Base-by-base conservation (phyloP, 2,888 invertebrate species). In the Elysia crispata region DNA sequence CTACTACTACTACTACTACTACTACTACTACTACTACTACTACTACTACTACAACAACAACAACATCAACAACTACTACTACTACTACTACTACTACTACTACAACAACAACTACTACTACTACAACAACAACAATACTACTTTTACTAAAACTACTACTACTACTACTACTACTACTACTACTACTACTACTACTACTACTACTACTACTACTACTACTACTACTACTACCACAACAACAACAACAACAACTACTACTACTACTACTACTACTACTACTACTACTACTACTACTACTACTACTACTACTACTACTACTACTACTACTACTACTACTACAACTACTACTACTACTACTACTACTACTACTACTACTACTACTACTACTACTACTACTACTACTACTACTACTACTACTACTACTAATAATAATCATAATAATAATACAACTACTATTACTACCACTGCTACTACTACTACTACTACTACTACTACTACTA, bases 1-100 rank as follows among this genome's bases (percentile, higher is more conserved):
- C 54, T 54, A 54, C 54, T 54, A 54, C 54, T 54, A 54, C 54
- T 54, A n/a, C n/a, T n/a, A n/a, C n/a, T n/a, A n/a, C n/a, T n/a
- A n/a, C n/a, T n/a, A n/a, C n/a, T n/a, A n/a, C n/a, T n/a, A n/a
- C n/a, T n/a, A n/a, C n/a, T n/a, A n/a, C n/a, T n/a, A n/a, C n/a
- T n/a, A n/a, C n/a, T n/a, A n/a, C n/a, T n/a, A n/a, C n/a, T n/a
- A n/a, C n/a, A n/a, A n/a, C n/a, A n/a, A n/a, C n/a, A n/a, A n/a
- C n/a, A n/a, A n/a, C n/a, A n/a, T n/a, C n/a, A n/a, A n/a, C n/a
- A n/a, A n/a, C n/a, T n/a, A n/a, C n/a, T n/a, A n/a, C n/a, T n/a
- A n/a, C n/a, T n/a, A n/a, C n/a, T n/a, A n/a, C n/a, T n/a, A 54
- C 20, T 13, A 54, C 54, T 15, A 54, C 20, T 15, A 54, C 54